Percentiles rank a stretch among this genome's conserved stretches.
These are phyloP conservation scores for Ostrea denselamellosa DNA, from an alignment of 1,140 invertebrate species.

Conservation along the genomic window DNA sequence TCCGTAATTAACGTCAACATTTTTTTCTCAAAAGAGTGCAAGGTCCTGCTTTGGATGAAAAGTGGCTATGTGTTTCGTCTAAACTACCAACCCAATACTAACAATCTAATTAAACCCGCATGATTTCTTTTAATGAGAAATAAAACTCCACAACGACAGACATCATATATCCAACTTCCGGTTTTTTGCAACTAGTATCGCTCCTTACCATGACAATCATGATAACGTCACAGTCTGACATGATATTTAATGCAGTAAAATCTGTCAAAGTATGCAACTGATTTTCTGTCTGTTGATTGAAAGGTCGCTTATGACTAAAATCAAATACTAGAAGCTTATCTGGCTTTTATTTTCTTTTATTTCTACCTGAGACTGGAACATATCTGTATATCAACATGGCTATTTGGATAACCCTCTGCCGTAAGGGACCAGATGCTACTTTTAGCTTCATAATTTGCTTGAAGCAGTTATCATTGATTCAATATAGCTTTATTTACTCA, in stretches of 20 bases:
- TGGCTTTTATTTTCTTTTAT: constrained; percentile 17
- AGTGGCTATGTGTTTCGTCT: too few relatives aligned
- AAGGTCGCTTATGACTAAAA: background rate
- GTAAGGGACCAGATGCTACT: constrained; percentile 5
- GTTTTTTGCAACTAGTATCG: background rate
- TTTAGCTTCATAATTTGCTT: constrained; percentile 28
- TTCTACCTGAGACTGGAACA: constrained; percentile 17
- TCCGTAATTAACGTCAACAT: too few relatives aligned
- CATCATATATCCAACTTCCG: background rate
- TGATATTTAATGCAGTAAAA: background rate
- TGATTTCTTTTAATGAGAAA: too few relatives aligned
- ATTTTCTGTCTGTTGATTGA: background rate
- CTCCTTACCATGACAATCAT: background rate
- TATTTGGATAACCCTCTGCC: constrained; percentile 7
- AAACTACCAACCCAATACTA: too few relatives aligned
- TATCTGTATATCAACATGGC: constrained; percentile 13
- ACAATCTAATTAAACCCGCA: too few relatives aligned
- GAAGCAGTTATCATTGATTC: constrained; percentile 33
- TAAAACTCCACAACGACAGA: background rate
- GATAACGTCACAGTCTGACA: constrained; percentile 1
- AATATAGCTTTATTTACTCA: constrained; percentile 33
- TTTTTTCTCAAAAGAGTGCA: too few relatives aligned
- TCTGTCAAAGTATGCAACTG: background rate
- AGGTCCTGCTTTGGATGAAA: too few relatives aligned
- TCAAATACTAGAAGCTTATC: background rate